Conservation (phyloP, 2,888 invertebrate genomes). For the Tribolium freemani region DNA sequence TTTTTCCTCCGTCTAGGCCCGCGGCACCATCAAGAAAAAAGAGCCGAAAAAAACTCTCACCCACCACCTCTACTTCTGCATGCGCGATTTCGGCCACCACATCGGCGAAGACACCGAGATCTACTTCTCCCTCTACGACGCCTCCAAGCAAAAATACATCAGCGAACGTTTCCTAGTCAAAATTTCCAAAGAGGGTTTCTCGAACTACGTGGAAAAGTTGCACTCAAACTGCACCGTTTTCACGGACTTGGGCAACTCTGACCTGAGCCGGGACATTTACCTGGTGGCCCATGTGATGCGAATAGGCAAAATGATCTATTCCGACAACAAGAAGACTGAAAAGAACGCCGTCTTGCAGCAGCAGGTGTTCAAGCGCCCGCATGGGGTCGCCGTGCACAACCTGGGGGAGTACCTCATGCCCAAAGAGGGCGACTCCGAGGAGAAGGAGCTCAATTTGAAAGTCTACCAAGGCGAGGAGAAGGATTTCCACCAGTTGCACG, state of each 20-base stretch:
- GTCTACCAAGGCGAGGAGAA: slow-evolving; percentile 90
- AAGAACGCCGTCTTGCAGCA: slow-evolving; percentile 62
- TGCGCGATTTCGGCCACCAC: slow-evolving; percentile 90
- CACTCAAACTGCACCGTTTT: slow-evolving; percentile 92
- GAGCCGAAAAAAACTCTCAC: slow-evolving; percentile 75
- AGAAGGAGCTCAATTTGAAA: slow-evolving; percentile 85
- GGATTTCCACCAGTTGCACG: slow-evolving; percentile 91
- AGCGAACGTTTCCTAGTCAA: slow-evolving; percentile 92
- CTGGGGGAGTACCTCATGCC: slow-evolving; percentile 77
- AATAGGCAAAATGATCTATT: slow-evolving; percentile 85
- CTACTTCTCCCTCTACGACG: slow-evolving; percentile 89
- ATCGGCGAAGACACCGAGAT: slow-evolving; percentile 92
- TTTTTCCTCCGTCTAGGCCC: no score
- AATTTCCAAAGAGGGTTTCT: slow-evolving; percentile 91
- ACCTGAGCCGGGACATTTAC: slow-evolving; percentile 87
- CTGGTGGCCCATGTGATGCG: slow-evolving; percentile 92
- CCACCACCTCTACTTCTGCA: slow-evolving; percentile 88
- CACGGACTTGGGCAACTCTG: slow-evolving; percentile 87
- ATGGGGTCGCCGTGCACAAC: slow-evolving; percentile 88
- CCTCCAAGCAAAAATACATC: slow-evolving; percentile 81
- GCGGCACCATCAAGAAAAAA: slow-evolving; percentile 73
- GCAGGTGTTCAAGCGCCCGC: slow-evolving; percentile 79
- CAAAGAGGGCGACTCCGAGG: slow-evolving; percentile 74
- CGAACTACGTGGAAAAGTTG: slow-evolving; percentile 88
- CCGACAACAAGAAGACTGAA: slow-evolving; percentile 70